phyloP scores from a whole-genome alignment of 2,113 vertebrate genomes.

The Pachypanchax playfairii region DNA sequence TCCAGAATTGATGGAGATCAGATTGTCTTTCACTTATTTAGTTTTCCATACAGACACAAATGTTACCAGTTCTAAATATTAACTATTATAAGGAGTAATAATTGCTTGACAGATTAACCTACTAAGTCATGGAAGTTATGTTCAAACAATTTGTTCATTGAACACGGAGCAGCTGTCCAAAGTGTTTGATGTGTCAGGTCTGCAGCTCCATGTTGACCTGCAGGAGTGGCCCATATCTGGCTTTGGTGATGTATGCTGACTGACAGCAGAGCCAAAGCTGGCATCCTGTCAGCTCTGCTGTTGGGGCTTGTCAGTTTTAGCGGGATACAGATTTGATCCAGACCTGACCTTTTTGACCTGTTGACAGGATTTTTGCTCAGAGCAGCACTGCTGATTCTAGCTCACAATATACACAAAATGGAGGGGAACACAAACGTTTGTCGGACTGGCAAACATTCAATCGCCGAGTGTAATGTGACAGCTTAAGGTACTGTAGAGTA shows the following conservation, averaged over 20 bases:
- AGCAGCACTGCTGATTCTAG: constrained; percentile 52
- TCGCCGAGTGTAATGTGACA: constrained; percentile 39
- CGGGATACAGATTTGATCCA: constrained; percentile 67
- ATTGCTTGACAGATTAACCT: background rate
- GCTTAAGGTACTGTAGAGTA: constrained; percentile 33
- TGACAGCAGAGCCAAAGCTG: constrained; percentile 62
- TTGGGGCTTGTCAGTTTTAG: constrained; percentile 70
- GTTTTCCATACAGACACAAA: background rate
- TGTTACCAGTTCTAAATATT: background rate
- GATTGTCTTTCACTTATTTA: background rate
- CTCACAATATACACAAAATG: constrained; percentile 26
- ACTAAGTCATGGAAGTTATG: constrained; percentile 3
- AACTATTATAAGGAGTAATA: background rate
- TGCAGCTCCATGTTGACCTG: constrained; percentile 40
- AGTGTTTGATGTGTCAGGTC: constrained; percentile 37
- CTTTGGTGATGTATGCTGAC: constrained; percentile 55
- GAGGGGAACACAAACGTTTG: constrained; percentile 4
- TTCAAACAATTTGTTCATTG: constrained; percentile 15
- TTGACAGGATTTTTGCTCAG: constrained; percentile 63
- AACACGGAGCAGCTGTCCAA: constrained; percentile 52
- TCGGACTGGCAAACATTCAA: constrained; percentile 56
- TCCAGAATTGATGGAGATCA: background rate
- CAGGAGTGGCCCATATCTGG: constrained; percentile 47
- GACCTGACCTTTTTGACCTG: constrained; percentile 65
- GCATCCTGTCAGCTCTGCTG: constrained; percentile 66